A percentile compares a stretch with the other conserved stretches of the same genome.
These are phyloP conservation scores for Pygathrix nemaeus DNA, from an alignment of 2,113 vertebrate genomes.

Conservation along the genomic window DNA sequence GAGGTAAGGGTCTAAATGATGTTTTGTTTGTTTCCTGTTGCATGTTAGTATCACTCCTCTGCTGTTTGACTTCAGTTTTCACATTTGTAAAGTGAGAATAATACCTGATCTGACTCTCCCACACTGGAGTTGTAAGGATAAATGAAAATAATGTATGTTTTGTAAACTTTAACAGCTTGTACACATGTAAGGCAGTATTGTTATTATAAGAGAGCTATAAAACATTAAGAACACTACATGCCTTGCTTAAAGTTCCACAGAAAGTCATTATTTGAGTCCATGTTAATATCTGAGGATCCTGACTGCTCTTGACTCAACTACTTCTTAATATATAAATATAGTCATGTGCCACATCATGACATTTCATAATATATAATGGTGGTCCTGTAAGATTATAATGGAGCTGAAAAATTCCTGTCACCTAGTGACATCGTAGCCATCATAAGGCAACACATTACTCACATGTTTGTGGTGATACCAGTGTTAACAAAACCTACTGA, in stretches of 20 bases:
- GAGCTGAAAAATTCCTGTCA: not conserved
- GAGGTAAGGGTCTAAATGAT: not conserved
- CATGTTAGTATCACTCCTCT: not conserved
- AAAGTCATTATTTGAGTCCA: conserved; percentile 27
- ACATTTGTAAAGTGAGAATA: conserved; percentile 40
- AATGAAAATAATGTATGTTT: conserved; percentile 15
- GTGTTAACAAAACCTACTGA: not conserved
- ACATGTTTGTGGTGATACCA: not conserved
- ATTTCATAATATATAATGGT: not conserved
- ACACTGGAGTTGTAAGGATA: not conserved
- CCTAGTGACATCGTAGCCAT: not conserved
- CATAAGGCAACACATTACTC: not conserved
- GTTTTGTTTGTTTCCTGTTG: conserved; percentile 26
- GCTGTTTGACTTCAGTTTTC: conserved; percentile 30
- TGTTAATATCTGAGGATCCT: not conserved
- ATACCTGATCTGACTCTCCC: not conserved
- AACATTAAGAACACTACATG: conserved; percentile 11
- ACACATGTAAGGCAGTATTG: not conserved
- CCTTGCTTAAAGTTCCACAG: conserved; percentile 8
- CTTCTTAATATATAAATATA: conserved; percentile 26
- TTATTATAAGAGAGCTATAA: conserved; percentile 35
- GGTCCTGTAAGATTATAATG: not conserved
- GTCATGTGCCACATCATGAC: not conserved
- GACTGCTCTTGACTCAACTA: not conserved
- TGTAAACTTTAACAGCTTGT: conserved; percentile 18